Base-by-base conservation (phyloP, 64 coral and sea anemone species). In the Dendronephthya gigantea region DNA sequence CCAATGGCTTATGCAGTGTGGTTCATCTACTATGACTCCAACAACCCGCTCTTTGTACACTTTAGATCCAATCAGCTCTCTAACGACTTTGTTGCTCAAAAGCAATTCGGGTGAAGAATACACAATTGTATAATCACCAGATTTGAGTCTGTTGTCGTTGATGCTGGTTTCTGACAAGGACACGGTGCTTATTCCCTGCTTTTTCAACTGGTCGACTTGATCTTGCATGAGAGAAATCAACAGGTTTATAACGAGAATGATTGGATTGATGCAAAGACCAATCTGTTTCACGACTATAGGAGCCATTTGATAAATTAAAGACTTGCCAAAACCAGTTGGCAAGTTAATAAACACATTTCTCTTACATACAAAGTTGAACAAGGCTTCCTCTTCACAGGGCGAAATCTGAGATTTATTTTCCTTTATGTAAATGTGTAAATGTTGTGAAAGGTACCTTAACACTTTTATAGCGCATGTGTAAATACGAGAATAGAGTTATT, bases 241-340 rank as follows among this genome's bases (percentile, higher is more conserved):
- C 27, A n/a, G 66, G 28, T 47, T 85, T 22, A 85, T 32, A 70
- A 70, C 66, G 29, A 70, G 6, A 70, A 70, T 31, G 29, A 70
- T 31, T 25, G 66, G 66, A 31, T n/a, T 70, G 29, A 25, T 31
- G 25, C 19, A 19, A 70, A 70, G 66, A 31, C 66, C 66, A 70
- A 70, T 9, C 9, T 70, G 8, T 31, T 70, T 70, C 66, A n/a
- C 66, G 19, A 70, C 66, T n/a, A 31, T 31, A 70, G 66, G 66
- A 70, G 29, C 66, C 66, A 70, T 70, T 70, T 70, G 23, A 31
- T 70, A 70, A 70, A 70, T 70, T n/a, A 70, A 70, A 25, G 66
- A 70, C 29, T 70, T 70, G 17, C 66, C 66, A 31, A 25, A 70
- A 70, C 66, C 66, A 70, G 66, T 70, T 9, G 66, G 8, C 29